Conservation (phyloP, 1,140 invertebrate genomes). For the Heliconius eleuchia region DNA sequence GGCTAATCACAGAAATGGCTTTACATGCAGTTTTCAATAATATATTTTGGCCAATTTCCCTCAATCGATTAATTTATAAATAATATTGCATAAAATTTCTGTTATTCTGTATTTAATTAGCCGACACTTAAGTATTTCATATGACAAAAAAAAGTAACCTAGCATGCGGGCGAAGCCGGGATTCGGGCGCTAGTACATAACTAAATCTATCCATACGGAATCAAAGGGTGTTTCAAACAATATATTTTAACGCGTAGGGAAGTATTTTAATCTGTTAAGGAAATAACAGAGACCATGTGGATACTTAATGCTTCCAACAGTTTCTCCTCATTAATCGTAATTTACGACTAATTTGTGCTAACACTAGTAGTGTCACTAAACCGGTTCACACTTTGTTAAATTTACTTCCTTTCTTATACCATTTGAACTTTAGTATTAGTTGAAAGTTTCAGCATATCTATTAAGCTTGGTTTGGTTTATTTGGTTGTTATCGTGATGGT, state of each 20-base stretch:
- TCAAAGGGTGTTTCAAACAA: not conserved
- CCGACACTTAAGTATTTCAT: too few relatives aligned
- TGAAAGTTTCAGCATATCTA: not conserved
- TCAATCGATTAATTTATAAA: too few relatives aligned
- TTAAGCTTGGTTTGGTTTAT: not conserved
- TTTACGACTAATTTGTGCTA: constrained; percentile 27
- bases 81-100: too few relatives aligned
- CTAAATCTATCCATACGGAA: not conserved
- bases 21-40: too few relatives aligned
- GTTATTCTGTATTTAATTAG: too few relatives aligned
- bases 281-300: constrained; percentile 36
- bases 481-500: not conserved
- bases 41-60: too few relatives aligned
- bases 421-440: not conserved
- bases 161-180: too few relatives aligned
- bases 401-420: constrained; percentile 29
- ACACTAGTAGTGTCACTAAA: constrained; percentile 27
- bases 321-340: constrained; percentile 18
- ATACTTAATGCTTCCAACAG: constrained; percentile 22
- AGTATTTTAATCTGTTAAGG: constrained; percentile 24
- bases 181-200: too few relatives aligned
- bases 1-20: too few relatives aligned
- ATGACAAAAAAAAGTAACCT: too few relatives aligned
- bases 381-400: constrained; percentile 25
- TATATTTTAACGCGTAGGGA: not conserved